Conservation (phyloP, 1,140 invertebrate genomes). For the Aphaenogaster floridana region DNA sequence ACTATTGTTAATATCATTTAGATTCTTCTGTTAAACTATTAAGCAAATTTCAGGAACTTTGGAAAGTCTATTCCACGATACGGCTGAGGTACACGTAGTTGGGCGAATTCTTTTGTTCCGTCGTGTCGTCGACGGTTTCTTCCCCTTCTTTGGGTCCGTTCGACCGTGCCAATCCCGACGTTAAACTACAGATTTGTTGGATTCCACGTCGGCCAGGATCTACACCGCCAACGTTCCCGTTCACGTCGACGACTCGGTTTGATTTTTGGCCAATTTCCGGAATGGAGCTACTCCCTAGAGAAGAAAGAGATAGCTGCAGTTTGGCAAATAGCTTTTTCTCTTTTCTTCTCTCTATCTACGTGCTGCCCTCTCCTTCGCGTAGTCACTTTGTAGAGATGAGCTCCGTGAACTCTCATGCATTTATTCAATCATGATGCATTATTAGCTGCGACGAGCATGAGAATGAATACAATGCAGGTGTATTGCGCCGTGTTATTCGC, state of each 20-base stretch:
- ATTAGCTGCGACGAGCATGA: constrained; percentile 48
- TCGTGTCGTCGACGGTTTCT: constrained; percentile 38
- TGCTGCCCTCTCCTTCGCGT: not conserved
- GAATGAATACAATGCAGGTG: constrained; percentile 17
- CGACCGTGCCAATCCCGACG: constrained; percentile 51
- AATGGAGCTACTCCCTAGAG: constrained; percentile 33
- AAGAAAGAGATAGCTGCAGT: constrained; percentile 34
- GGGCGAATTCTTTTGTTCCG: constrained; percentile 40
- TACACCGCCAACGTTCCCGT: constrained; percentile 44
- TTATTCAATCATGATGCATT: constrained; percentile 58
- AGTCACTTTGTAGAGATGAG: constrained; percentile 46
- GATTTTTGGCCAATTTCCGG: constrained; percentile 62
- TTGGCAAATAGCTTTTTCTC: constrained; percentile 19
- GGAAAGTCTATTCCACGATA: constrained; percentile 23
- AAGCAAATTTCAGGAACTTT: not conserved
- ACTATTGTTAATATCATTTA: constrained; percentile 36
- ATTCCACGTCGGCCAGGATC: constrained; percentile 40
- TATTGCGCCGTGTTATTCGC: not conserved
- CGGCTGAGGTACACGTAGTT: constrained; percentile 2
- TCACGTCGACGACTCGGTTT: constrained; percentile 53
- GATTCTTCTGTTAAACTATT: not conserved
- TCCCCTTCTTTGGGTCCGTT: constrained; percentile 8
- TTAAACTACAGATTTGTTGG: constrained; percentile 64
- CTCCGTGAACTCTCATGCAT: constrained; percentile 50
- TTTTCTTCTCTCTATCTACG: not conserved